Evolutionary conservation across 2,888 invertebrate species (phyloP), one percentile per base, ranked within the genome.

Genomic region (Troides oblongomaculatus): DNA sequence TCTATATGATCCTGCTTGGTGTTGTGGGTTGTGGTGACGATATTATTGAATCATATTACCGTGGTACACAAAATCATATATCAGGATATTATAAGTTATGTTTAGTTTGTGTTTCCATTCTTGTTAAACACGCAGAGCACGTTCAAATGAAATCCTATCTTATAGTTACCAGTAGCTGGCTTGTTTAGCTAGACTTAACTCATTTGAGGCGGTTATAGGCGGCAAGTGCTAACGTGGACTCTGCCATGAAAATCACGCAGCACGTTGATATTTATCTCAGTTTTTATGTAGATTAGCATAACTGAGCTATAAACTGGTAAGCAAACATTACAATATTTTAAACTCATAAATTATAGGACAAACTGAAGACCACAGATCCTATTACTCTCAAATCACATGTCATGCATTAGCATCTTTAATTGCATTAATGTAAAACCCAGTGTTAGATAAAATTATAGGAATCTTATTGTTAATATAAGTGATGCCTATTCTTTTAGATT

Each of bases 151-250:
- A 75, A 78, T 77, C 69, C 76, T 78, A 80, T 84, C 81, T 79
- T 77, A 73, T 77, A 77, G 76, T 79, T 77, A 62, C 17, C 39
- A 56, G 61, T 65, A 77, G 74, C 58, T 68, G 64, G 71, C 53
- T 4, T 1, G 53, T 6, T n/a, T 53, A 18, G n/a, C 72, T 70
- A 68, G 73, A 10, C 25, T 7, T 50, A 79, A 79, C 79, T 78
- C 75, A 79, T 81, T 78, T 63, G 69, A 80, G 74, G 79, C 81
- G 77, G 84, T 81, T 82, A 66, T 66, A 76, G 76, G 79, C 78
- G 74, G 77, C 72, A 62, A 69, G 67, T 65, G 72, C 74, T 72
- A 74, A 69, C 73, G 76, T 74, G 74, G 74, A 57, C 64, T 60
- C 68, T 53, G 64, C 36, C 30, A 53, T 65, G 62, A 56, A 58